Evolutionary conservation across 2,113 vertebrate species (phyloP), one percentile per base, ranked within the genome.

Genomic region (Zosterops pallidus): DNA sequence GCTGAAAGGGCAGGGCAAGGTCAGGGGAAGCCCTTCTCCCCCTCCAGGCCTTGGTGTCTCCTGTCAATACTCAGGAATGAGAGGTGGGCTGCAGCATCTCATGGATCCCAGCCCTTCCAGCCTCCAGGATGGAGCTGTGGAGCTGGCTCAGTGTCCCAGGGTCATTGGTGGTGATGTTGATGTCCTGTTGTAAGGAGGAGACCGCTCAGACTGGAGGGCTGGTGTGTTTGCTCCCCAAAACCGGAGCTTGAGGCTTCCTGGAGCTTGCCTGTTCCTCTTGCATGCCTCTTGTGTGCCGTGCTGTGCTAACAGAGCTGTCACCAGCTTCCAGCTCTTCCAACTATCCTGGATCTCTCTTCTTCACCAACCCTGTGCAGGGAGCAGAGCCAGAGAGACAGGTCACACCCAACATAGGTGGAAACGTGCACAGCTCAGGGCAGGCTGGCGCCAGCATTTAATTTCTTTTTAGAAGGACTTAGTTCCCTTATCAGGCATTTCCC

Each of bases 301-400:
- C 94, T 79, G 89, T 93, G 87, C 92, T 95, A 94, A 95, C 89
- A 85, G 94, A 95, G 91, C 91, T 69, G n/a, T 85, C 78, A 67
- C 88, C 6, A 3, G 67, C 85, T 94, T 80, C 91, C 72, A 65
- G 83, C 80, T 80, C 80, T 68, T 69, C 25, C 44, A 72, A 2
- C 49, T 65, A 6, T 22, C 72, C 55, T 4, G 5, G 35, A 65
- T 74, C 33, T 65, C 59, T 95, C 44, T 50, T 83, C 18, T 52
- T 81, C 64, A 76, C 41, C 42, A 37, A 5, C 26, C 19, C 26
- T 3, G 7, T 29, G 18, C 9, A 37, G 46, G 72, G n/a, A 81
- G n/a, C 41, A 44, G 39, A 82, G 57, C 26, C 6, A 13, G 57
- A 44, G 70, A 44, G 65, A 94, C 39, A 71, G 53, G 52, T 57